Evolutionary conservation across 2,888 invertebrate species (phyloP), one percentile per base, ranked within the genome.

Genomic region (Malthinus seriepunctatus): DNA sequence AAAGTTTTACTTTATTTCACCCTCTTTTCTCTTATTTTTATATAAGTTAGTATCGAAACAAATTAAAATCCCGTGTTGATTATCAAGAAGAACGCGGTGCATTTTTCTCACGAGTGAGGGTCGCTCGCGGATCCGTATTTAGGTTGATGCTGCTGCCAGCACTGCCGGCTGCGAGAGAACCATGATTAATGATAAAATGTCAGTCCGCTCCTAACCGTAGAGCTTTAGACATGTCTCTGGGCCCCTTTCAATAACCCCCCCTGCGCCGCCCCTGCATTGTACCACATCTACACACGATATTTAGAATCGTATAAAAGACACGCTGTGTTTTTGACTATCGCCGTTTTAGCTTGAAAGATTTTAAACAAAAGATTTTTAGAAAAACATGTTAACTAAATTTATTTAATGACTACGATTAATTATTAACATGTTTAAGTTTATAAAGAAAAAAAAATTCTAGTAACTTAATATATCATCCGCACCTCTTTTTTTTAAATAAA

Each of bases 181-280:
- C 72, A 75, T 78, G 78, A 78, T 79, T 78, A 79, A 79, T 79
- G 79, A 78, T 79, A 64, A 67, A 68, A 67, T 69, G 78, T 78
- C 78, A 77, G 74, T 72, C 71, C 74, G 75, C 71, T 77, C 74
- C 78, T 76, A 76, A 76, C 76, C 75, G 76, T 76, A 69, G 76
- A 78, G 77, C 76, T 77, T 77, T 77, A 76, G 76, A 77, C 77
- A 74, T 76, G 77, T 76, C 76, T 76, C 75, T 73, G 74, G 73
- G 74, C 73, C 74, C 72, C 71, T 74, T 73, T 51, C 64, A 63
- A 59, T 56, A 23, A 23, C 52, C 64, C 69, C 69, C 71, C 71
- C 70, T 69, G 71, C 69, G 68, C 70, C 71, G 73, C 66, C 72
- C 70, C 73, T 73, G 74, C 71, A 72, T 74, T 71, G 72, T 72